phyloP scores from a whole-genome alignment of 2,888 invertebrate species.

The Oasisia sp. region DNA sequence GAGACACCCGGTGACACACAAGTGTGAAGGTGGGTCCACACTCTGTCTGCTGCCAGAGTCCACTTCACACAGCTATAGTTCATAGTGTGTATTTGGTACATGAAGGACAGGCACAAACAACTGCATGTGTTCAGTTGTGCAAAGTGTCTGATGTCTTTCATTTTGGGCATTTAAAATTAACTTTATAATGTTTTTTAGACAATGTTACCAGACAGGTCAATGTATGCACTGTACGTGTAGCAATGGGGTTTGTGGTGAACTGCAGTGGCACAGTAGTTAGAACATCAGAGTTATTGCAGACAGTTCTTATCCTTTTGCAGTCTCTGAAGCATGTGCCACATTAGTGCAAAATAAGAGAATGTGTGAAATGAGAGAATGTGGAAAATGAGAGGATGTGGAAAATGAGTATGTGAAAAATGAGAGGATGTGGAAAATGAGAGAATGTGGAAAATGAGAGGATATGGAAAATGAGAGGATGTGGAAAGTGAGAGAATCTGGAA shows the following conservation, averaged over 20 bases:
- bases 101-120: background rate
- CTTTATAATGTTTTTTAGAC: background rate
- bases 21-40: slow-evolving; percentile 5
- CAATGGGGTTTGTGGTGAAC: background rate
- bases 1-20: slow-evolving; percentile 6
- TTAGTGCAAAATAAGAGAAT: too few species aligned
- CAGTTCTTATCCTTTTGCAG: background rate
- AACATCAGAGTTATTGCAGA: background rate
- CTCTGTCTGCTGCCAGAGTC: background rate
- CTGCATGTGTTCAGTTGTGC: background rate
- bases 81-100: background rate
- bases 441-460: too few species aligned
- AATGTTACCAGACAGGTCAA: background rate
- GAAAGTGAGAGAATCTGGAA: too few species aligned
- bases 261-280: background rate
- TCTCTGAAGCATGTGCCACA: too few species aligned
- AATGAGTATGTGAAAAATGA: too few species aligned
- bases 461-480: too few species aligned
- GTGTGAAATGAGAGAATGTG: too few species aligned
- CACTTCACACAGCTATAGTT: background rate
- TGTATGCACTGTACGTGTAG: background rate
- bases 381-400: too few species aligned
- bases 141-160: background rate
- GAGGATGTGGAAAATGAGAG: too few species aligned
- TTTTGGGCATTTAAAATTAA: background rate